These are phyloP conservation scores for Microtus montanus DNA, from an alignment of 2,113 vertebrate genomes.

Conservation along the genomic window DNA sequence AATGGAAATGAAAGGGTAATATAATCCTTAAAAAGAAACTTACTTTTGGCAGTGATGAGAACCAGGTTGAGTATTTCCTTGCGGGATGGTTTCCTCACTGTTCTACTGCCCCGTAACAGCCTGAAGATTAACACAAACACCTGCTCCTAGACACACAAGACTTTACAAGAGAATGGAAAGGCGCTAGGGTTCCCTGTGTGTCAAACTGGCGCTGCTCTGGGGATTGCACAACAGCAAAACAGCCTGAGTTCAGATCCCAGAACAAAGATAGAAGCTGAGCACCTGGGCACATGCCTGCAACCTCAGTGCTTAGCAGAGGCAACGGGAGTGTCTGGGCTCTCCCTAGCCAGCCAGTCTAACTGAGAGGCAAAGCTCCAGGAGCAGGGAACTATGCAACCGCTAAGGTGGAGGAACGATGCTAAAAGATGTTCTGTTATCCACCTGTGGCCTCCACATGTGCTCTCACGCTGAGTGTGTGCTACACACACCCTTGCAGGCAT, in stretches of 20 bases:
- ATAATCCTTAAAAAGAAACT: slow-evolving; percentile 73
- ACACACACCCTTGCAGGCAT: no score
- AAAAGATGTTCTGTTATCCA: background rate
- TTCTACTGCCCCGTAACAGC: slow-evolving; percentile 10
- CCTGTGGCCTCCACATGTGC: background rate
- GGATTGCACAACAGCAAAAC: background rate
- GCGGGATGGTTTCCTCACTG: slow-evolving; percentile 47
- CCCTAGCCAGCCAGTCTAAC: background rate
- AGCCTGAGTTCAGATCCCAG: background rate
- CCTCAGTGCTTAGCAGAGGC: background rate
- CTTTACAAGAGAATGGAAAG: slow-evolving; percentile 14
- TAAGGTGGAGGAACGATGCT: background rate
- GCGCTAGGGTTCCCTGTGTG: background rate
- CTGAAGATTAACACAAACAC: slow-evolving; percentile 57
- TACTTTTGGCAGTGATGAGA: slow-evolving; percentile 77
- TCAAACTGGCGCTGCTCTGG: background rate
- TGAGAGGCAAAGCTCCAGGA: background rate
- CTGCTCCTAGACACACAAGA: slow-evolving; percentile 21
- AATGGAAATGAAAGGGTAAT: slow-evolving; percentile 79
- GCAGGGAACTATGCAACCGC: no score
- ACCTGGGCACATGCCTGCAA: no score
- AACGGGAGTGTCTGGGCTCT: no score
- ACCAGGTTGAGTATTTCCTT: slow-evolving; percentile 76
- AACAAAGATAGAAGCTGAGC: background rate
- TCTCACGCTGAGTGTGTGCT: background rate